A percentile compares a stretch with the other conserved stretches of the same genome.
Conservation (phyloP, 2,797 vertebrate genomes). For the Rhinogobio ventralis region DNA sequence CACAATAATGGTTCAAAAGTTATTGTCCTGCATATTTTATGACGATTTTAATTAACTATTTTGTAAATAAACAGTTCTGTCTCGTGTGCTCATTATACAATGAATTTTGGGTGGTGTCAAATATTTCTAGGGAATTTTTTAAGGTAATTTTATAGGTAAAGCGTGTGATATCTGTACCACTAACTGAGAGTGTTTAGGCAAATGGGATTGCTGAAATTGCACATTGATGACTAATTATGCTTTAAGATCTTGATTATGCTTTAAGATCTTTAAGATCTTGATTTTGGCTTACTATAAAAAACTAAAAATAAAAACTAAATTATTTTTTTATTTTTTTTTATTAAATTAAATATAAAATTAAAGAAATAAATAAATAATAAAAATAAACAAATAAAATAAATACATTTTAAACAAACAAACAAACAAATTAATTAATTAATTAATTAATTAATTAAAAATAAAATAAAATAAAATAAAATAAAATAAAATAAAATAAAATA, state of each 20-base stretch:
- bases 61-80: neutral
- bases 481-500: neutral
- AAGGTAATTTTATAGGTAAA: neutral
- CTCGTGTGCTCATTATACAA: neutral
- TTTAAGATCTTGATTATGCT: neutral
- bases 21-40: constrained; percentile 1
- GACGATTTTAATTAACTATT: neutral
- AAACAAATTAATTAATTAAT: too few relatives aligned
- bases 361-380: neutral
- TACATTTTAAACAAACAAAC: too few relatives aligned
- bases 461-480: neutral
- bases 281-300: neutral
- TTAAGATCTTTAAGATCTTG: neutral
- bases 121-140: neutral
- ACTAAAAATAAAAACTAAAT: too few relatives aligned
- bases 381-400: neutral
- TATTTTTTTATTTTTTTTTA: too few relatives aligned
- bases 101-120: neutral
- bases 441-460: too few relatives aligned
- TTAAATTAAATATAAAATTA: too few relatives aligned
- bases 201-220: neutral
- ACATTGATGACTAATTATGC: neutral
- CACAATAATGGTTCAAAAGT: neutral
- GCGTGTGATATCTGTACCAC: neutral
- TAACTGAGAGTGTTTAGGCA: neutral